These are phyloP conservation scores for Drosophila lutescens DNA, from an alignment of 2,888 invertebrate species.

Conservation along the genomic window DNA sequence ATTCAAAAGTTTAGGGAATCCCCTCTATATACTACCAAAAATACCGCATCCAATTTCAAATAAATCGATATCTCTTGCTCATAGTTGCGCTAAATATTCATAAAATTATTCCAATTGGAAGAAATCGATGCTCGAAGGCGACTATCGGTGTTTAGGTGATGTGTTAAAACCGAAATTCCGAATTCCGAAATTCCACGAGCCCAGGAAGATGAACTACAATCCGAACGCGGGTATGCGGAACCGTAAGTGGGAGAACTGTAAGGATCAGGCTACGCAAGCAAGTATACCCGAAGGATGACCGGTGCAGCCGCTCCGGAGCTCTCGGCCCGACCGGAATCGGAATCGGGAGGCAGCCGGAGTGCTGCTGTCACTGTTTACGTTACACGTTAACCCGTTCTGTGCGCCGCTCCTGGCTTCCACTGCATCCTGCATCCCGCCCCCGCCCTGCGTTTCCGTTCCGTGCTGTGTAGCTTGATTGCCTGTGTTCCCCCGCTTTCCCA, in stretches of 20 bases:
- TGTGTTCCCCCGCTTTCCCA: conserved; percentile 41
- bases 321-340: conserved; percentile 26
- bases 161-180: conserved; percentile 64
- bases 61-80: too few relatives aligned
- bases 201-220: conserved; percentile 81
- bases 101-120: too few relatives aligned
- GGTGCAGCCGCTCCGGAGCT: conserved; percentile 19
- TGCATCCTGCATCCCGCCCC: conserved; percentile 6
- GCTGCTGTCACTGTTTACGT: conserved; percentile 35
- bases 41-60: too few relatives aligned
- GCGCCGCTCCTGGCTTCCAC: conserved; percentile 18
- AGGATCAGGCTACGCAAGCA: conserved; percentile 81
- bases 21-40: too few relatives aligned
- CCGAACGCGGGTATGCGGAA: conserved; percentile 82
- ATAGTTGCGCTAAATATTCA: too few relatives aligned
- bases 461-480: conserved; percentile 75
- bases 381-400: conserved; percentile 37
- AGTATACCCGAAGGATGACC: conserved; percentile 59
- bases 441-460: conserved; percentile 22
- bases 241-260: conserved; percentile 84
- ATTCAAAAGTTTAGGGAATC: too few relatives aligned
- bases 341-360: conserved; percentile 25
- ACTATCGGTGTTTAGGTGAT: conserved; percentile 36
- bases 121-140: too few relatives aligned
- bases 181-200: conserved; percentile 26